Base-by-base conservation (phyloP, 92 coral and sea anemone species). In the Actinernus sp. region DNA sequence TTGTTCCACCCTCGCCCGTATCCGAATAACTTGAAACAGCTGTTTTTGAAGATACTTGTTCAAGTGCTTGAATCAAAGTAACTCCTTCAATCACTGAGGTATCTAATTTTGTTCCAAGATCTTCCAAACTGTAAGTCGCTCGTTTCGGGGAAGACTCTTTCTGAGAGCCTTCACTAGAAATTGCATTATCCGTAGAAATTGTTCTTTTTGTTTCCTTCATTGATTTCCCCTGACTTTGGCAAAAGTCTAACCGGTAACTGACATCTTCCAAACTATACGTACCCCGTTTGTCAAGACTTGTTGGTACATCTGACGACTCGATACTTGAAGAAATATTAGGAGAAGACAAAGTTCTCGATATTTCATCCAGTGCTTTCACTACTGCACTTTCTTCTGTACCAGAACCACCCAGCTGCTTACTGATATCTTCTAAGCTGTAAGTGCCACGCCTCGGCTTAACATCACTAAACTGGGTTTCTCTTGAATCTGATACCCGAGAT, bases 61-160 rank as follows among this genome's bases (percentile, higher is more conserved):
- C 52, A 9, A 60, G 67, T 11, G 67, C 67, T 9, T 10, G 49
- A 12, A 60, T 12, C 34, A 60, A 19, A 16, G 67, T 14, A 24
- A 34, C 50, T 12, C 26, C 56, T 13, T 72, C 24, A 11, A 12
- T 22, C 28, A 38, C 39, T 1, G 17, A 13, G 50, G 22, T 39
- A 10, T 77, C 86, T 13, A 82, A 24, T 1, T 52, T 27, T 28
- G 60, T 54, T 23, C 71, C 61, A 2, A 82, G 41, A 32, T 82
- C 76, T 16, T 76, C 89, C 20, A 88, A 60, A 54, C 73, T 71
- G 52, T 79, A 85, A 0, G 92, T 85, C 2, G 56, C 72, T 56
- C 92, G 63, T 51, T 78, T 78, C 12, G 59, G 49, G 26, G n/a
- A 25, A 2, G 32, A 14, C 20, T 55, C 62, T 19, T n/a, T n/a